Evolutionary conservation across 2,797 vertebrate genomes (phyloP), one percentile per base, ranked within the genome.

Genomic region (Menidia menidia): DNA sequence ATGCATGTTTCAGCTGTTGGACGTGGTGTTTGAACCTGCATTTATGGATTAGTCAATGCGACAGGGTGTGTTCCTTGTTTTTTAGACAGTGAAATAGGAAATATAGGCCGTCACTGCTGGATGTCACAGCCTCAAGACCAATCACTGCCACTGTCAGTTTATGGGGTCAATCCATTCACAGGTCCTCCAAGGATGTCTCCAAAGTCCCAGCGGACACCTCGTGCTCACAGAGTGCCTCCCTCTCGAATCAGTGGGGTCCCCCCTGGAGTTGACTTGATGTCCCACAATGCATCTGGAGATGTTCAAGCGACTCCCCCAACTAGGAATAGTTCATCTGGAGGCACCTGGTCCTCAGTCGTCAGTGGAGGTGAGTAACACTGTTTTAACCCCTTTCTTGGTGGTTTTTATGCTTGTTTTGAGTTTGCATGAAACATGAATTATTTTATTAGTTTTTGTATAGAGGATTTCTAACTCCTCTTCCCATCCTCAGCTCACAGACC

Each of bases 161-260:
- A 43, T 25, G 18, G 12, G 61, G 16, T 68, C 50, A 16, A n/a
- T 51, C 56, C 16, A 47, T 77, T 57, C 44, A 3, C 89, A 98
- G 98, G 97, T 86, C 98, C 98, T 84, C 97, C 97, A 64, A 95
- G 97, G 94, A 98, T 99, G 98, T 99, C 98, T 87, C 98, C 98
- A 63, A 99, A 99, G 91, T 96, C 98, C 77, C 98, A 99, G 91
- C 93, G 98, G 70, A 97, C 97, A 58, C 97, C 98, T 86, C 96
- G 98, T 80, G 88, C 96, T 85, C 98, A 98, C 92, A 94, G 98
- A 94, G 95, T 95, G 87, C 94, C 97, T 60, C 94, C 96, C 80
- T 96, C 96, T 81, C 94, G 98, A 85, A 96, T 95, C 69, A 91
- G 95, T 67, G 94, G 95, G 68, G 94, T 95, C 65, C 95, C 96